phyloP scores from a whole-genome alignment of 1,140 invertebrate genomes.

The Pissodes strobi region DNA sequence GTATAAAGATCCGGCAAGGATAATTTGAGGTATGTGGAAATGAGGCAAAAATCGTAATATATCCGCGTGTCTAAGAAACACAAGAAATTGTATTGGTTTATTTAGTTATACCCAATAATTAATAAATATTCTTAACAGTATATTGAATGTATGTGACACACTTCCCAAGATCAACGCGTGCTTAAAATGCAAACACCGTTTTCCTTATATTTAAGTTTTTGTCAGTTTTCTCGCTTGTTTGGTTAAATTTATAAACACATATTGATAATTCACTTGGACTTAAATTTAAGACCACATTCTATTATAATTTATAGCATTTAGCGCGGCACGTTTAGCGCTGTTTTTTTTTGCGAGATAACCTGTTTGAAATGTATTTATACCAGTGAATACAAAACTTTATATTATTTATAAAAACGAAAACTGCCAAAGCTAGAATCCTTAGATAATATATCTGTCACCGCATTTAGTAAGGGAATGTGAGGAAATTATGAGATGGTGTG shows the following conservation, averaged over 20 bases:
- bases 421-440: no score
- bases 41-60: no score
- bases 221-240: background rate
- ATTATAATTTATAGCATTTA: background rate
- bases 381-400: background rate
- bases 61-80: no score
- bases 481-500: no score
- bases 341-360: conserved; percentile 1
- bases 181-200: conserved; percentile 1
- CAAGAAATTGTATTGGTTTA: conserved; percentile 4
- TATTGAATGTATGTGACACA: background rate
- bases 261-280: no score
- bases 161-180: conserved; percentile 8
- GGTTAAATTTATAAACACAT: background rate
- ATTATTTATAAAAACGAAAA: background rate
- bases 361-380: background rate
- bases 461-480: no score
- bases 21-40: no score
- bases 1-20: no score
- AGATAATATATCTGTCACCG: no score
- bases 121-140: conserved; percentile 2
- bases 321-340: background rate
- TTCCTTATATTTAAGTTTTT: conserved; percentile 2
- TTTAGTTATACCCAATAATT: background rate
- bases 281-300: no score